phyloP scores from a whole-genome alignment of 2,888 invertebrate species.

The Rhyacophila evoluta region DNA sequence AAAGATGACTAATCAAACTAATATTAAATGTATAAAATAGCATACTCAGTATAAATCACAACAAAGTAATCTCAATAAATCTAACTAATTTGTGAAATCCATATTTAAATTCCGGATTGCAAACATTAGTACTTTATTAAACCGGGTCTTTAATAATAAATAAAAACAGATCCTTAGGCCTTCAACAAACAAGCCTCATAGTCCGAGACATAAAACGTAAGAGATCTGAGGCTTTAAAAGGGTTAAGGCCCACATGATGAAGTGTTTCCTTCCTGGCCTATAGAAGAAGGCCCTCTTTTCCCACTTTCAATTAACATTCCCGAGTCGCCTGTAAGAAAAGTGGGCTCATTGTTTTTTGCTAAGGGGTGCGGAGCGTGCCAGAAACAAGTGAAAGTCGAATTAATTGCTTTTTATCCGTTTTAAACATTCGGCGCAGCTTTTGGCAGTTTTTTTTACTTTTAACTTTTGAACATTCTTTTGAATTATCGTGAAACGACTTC shows the following conservation, averaged over 20 bases:
- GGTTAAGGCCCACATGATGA: constrained; percentile 43
- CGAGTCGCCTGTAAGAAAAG: constrained; percentile 1
- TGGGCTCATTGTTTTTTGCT: constrained; percentile 23
- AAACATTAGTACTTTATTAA: no score
- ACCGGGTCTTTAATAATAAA: neutral
- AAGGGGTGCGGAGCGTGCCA: neutral
- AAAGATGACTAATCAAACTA: no score
- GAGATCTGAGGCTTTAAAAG: constrained; percentile 31
- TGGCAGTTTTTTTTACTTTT: neutral
- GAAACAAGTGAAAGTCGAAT: constrained; percentile 14
- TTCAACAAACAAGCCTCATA: neutral
- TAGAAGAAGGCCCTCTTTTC: constrained; percentile 14
- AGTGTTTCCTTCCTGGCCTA: constrained; percentile 35
- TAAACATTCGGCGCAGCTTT: neutral
- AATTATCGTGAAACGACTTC: no score
- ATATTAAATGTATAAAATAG: no score
- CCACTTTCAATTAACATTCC: constrained; percentile 36
- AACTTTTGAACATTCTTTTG: no score
- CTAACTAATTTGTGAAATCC: no score
- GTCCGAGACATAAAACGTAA: constrained; percentile 25
- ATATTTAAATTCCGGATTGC: no score
- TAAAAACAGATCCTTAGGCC: neutral
- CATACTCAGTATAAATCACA: no score
- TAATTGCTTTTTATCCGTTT: constrained; percentile 25
- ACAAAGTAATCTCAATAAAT: no score